Base-by-base conservation (phyloP, 1,140 invertebrate species). In the Sesamia nonagrioides region DNA sequence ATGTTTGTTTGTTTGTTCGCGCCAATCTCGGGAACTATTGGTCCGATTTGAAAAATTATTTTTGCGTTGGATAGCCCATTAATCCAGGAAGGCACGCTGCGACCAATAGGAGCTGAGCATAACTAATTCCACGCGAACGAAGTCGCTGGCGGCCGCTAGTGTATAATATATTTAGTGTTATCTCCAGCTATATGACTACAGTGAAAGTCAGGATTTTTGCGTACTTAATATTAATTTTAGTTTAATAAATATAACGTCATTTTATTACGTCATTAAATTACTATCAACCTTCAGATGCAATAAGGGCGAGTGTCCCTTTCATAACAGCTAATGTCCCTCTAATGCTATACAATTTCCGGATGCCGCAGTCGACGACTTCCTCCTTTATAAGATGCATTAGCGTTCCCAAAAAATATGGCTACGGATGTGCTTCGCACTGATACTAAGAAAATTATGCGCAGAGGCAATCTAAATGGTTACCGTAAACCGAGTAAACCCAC, bases 311-410 rank as follows among this genome's bases (percentile, higher is more conserved):
- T 86, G 83, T 86, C 88, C 86, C 87, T 84, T 88, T 85, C 86
- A 84, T 86, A 88, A 83, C 83, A 77, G 86, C 85, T 88, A 89
- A 89, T 92, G 86, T 90, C 82, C 73, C 82, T 86, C 82, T 87
- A 88, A 89, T 88, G 85, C 82, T 79, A 80, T 75, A 87, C 88
- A 90, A 91, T 92, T 90, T 92, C 90, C 90, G 84, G 78, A 52
- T 61, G 73, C 52, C 58, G 58, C 58, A 40, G 75, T 75, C 68
- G 61, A 87, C 86, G 81, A 86, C 86, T 88, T 90, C 86, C 86
- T 80, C 71, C 75, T 77, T 82, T 86, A 85, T 80, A 78, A 83
- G 71, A 81, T 84, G 79, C 83, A 89, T 89, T 86, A 88, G 86
- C 73, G 74, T 75, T 69, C 63, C 75, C 77, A 81, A 85, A 85